Conservation (phyloP, 2,797 vertebrate species). For the Prionace glauca region DNA sequence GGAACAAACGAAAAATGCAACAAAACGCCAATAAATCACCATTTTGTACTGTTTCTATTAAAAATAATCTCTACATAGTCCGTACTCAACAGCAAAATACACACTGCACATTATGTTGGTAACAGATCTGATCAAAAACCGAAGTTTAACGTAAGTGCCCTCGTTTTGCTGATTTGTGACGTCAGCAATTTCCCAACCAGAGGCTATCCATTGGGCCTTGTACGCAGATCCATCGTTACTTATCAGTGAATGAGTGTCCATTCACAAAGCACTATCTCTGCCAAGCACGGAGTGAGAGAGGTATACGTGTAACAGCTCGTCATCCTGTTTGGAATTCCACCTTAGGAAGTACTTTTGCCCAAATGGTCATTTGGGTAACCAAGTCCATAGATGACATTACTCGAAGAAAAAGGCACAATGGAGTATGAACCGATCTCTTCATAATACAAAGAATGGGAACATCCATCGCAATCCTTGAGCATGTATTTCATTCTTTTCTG, state of each 20-base stretch:
- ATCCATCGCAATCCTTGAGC: constrained; percentile 71
- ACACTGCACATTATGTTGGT: background rate
- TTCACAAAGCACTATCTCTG: background rate
- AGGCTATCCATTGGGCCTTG: background rate
- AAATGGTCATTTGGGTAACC: constrained; percentile 66
- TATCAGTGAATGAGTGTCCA: background rate
- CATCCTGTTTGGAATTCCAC: constrained; percentile 55
- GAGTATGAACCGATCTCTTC: constrained; percentile 78
- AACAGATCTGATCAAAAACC: constrained; percentile 5
- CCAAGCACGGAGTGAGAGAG: background rate
- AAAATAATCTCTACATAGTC: background rate
- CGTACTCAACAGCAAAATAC: background rate
- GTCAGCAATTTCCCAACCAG: constrained; percentile 14
- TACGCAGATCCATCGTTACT: background rate
- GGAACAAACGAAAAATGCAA: background rate
- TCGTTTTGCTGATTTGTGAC: background rate
- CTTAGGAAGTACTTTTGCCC: constrained; percentile 76
- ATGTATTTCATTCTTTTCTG: constrained; percentile 86
- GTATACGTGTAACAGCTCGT: background rate
- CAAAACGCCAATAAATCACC: background rate
- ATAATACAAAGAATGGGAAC: constrained; percentile 72
- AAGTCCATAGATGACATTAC: constrained; percentile 72
- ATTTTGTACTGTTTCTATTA: constrained; percentile 5
- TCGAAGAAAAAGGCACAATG: constrained; percentile 76
- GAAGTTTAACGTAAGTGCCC: background rate